Conservation (phyloP, 2,113 vertebrate genomes). For the Neogale vison region DNA sequence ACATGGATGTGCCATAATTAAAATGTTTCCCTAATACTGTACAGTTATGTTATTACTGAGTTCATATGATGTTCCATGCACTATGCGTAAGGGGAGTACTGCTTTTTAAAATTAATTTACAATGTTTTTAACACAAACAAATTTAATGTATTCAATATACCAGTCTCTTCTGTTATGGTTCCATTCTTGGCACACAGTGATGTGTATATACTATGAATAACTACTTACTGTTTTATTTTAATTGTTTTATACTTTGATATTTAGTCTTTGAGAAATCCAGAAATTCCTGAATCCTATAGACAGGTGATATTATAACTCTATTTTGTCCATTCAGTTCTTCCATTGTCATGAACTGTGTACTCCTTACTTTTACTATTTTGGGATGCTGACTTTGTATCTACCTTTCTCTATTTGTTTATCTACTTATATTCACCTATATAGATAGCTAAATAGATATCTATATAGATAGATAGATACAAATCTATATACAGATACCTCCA, state of each 20-base stretch:
- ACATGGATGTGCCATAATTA: not conserved
- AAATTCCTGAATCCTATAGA: not conserved
- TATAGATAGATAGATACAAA: not conserved
- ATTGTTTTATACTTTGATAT: not conserved
- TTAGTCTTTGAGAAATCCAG: not conserved
- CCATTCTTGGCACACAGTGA: not conserved
- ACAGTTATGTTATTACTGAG: not conserved
- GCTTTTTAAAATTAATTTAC: not conserved
- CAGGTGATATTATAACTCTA: not conserved
- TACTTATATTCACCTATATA: not conserved
- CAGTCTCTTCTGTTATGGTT: not conserved
- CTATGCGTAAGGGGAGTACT: not conserved
- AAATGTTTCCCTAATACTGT: not conserved
- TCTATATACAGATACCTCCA: not conserved
- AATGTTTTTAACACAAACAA: not conserved
- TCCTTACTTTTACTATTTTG: not conserved
- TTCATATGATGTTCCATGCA: not conserved
- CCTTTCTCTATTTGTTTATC: not conserved
- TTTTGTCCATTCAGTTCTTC: not conserved
- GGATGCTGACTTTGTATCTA: not conserved
- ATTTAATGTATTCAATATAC: not conserved
- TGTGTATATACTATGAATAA: not conserved
- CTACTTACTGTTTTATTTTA: not conserved
- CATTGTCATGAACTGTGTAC: not conserved
- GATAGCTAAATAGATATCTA: not conserved